A percentile compares a stretch with the other conserved stretches of the same genome.
These are phyloP conservation scores for Esox niger DNA, from an alignment of 2,113 vertebrate species.

Conservation along the genomic window DNA sequence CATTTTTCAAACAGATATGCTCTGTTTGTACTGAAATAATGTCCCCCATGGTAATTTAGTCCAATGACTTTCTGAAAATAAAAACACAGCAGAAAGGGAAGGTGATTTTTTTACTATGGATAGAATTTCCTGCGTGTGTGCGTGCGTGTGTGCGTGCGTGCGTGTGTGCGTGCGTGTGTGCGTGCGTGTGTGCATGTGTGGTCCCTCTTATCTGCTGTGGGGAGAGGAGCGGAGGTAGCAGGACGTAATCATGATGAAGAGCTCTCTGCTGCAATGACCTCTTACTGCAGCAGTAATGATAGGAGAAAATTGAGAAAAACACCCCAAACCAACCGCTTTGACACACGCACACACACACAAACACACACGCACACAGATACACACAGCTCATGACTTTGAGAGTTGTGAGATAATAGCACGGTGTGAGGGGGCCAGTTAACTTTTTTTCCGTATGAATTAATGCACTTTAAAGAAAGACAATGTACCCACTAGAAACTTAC, in stretches of 20 bases:
- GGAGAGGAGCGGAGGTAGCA: slow-evolving; percentile 11
- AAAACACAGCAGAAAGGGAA: slow-evolving; percentile 43
- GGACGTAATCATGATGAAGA: slow-evolving; percentile 59
- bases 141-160: slow-evolving; percentile 3
- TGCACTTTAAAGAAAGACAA: too few species aligned
- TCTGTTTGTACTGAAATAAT: slow-evolving; percentile 24
- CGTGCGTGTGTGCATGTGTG: background rate
- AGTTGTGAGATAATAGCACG: too few species aligned
- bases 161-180: slow-evolving; percentile 5
- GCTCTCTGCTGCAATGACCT: slow-evolving; percentile 9
- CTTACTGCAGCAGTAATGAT: slow-evolving; percentile 1
- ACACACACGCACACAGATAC: background rate
- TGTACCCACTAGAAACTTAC: too few species aligned
- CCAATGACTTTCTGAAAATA: slow-evolving; percentile 36
- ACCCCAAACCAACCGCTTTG: background rate
- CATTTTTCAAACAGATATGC: slow-evolving; percentile 16
- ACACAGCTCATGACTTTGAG: too few species aligned
- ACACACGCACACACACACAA: background rate
- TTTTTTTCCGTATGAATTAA: too few species aligned
- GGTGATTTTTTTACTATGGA: slow-evolving; percentile 1
- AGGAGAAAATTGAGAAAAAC: background rate
- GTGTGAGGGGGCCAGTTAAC: too few species aligned
- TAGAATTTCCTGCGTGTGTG: slow-evolving; percentile 33
- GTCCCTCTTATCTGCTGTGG: slow-evolving; percentile 8
- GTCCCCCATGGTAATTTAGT: slow-evolving; percentile 43